These are phyloP conservation scores for Rhagophthalmus giganteus DNA, from an alignment of 2,888 invertebrate species.

Conservation along the genomic window DNA sequence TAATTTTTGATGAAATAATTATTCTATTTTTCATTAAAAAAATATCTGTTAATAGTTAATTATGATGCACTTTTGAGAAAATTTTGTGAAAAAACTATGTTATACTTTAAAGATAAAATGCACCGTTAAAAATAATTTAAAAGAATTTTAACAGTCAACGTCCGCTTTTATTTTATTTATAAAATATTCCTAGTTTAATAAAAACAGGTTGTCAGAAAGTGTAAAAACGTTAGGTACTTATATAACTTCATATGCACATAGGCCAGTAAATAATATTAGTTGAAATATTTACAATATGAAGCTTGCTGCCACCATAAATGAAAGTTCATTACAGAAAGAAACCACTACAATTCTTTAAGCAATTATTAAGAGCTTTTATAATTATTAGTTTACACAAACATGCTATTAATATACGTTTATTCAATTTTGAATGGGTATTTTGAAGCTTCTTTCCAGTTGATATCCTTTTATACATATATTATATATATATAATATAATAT, in stretches of 20 bases:
- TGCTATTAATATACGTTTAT: slow-evolving; percentile 21
- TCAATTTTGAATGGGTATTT: slow-evolving; percentile 12
- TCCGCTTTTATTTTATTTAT: too few relatives aligned
- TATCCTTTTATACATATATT: slow-evolving; percentile 22
- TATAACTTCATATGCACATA: slow-evolving; percentile 14
- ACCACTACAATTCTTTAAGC: slow-evolving; percentile 26
- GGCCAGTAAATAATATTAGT: slow-evolving; percentile 20
- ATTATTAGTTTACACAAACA: slow-evolving; percentile 29
- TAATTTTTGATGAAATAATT: too few relatives aligned
- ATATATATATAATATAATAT: background rate
- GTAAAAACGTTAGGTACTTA: background rate
- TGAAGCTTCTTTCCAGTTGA: slow-evolving; percentile 15
- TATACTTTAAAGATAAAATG: too few relatives aligned
- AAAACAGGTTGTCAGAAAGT: background rate
- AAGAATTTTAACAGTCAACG: too few relatives aligned
- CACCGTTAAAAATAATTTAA: too few relatives aligned
- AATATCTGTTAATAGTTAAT: too few relatives aligned
- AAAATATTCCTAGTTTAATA: too few relatives aligned
- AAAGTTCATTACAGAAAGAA: slow-evolving; percentile 21
- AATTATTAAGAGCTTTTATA: slow-evolving; percentile 23
- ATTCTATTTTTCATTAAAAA: too few relatives aligned
- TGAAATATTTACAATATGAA: slow-evolving; percentile 30
- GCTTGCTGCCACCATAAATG: slow-evolving; percentile 25
- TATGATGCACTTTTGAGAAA: too few relatives aligned
- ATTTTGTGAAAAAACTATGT: too few relatives aligned